Evolutionary conservation across 2,113 vertebrate species (phyloP).

Genomic region (Tragelaphus strepsiceros): DNA sequence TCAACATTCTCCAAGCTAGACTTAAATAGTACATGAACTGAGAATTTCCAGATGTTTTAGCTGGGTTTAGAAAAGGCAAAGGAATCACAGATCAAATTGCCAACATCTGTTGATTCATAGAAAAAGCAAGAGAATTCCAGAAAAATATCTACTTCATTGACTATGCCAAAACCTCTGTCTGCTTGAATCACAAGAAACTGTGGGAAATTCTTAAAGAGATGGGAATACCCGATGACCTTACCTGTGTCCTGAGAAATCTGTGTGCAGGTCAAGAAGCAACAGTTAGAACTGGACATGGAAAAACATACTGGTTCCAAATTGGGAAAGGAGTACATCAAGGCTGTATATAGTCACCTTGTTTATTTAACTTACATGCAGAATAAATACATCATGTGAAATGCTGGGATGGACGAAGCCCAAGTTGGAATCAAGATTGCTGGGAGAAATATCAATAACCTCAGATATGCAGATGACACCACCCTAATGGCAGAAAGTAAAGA

Average conservation of each 20-base stretch:
- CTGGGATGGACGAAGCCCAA: not conserved
- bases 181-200: not conserved
- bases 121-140: not conserved
- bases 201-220: not conserved
- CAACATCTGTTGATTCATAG: not conserved
- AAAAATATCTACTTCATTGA: not conserved
- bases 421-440: not conserved
- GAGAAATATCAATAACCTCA: not conserved
- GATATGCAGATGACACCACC: not conserved
- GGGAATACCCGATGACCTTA: not conserved
- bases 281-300: not conserved
- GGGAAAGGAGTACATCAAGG: not conserved
- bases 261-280: not conserved
- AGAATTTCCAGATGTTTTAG: not conserved
- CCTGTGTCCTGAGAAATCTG: not conserved
- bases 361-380: not conserved
- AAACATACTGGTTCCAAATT: not conserved
- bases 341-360: not conserved
- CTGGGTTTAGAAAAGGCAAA: not conserved
- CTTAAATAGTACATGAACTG: not conserved
- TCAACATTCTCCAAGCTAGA: not conserved
- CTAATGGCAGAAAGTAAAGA: not conserved
- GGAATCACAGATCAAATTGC: not conserved
- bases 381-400: not conserved
- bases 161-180: not conserved